phyloP scores from a whole-genome alignment of 2,113 vertebrate species.

The Ginglymostoma cirratum region DNA sequence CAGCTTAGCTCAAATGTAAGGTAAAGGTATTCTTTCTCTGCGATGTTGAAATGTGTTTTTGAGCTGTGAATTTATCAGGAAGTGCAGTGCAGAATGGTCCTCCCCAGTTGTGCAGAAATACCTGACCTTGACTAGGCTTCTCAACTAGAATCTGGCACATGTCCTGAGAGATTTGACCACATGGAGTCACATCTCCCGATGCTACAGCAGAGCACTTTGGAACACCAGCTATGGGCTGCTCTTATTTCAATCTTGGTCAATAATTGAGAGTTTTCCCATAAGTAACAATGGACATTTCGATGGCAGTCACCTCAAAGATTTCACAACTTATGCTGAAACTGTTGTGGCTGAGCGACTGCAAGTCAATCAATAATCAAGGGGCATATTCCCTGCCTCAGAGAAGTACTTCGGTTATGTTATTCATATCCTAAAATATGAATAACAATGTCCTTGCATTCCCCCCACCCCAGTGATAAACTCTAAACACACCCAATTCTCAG shows the following conservation, averaged over 20 bases:
- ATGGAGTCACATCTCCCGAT: background rate
- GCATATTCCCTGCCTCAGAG: background rate
- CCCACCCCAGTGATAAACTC: background rate
- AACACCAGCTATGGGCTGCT: background rate
- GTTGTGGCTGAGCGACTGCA: background rate
- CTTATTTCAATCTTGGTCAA: background rate
- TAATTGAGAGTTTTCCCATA: conserved; percentile 13
- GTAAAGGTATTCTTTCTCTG: background rate
- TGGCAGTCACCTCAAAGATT: background rate
- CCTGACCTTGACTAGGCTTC: background rate
- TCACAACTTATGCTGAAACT: background rate
- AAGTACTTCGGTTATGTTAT: background rate
- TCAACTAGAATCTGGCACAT: background rate
- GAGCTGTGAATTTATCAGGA: background rate
- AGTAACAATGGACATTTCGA: background rate
- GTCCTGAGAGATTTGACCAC: background rate
- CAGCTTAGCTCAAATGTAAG: background rate
- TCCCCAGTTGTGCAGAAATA: background rate
- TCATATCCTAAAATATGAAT: background rate
- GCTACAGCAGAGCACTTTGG: background rate
- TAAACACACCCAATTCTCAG: background rate
- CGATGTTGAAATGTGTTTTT: background rate
- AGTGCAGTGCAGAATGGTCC: background rate
- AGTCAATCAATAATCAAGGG: background rate
- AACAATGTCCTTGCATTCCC: background rate